Conservation (phyloP, 2,888 invertebrate species). For the Barypeithes pellucidus region DNA sequence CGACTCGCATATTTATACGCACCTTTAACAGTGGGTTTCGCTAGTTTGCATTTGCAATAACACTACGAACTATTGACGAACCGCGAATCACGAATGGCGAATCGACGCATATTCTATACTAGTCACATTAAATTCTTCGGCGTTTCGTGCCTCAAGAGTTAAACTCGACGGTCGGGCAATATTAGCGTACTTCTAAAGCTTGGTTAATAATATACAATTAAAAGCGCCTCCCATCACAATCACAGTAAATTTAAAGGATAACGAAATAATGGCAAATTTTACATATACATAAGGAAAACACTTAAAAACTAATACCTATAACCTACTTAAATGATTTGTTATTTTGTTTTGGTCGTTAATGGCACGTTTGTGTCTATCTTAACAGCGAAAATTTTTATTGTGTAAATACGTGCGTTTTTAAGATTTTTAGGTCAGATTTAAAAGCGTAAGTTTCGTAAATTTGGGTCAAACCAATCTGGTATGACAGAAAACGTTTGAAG, state of each 20-base stretch:
- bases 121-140: too few species aligned
- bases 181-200: too few species aligned
- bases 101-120: too few species aligned
- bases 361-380: conserved; percentile 20
- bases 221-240: too few species aligned
- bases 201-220: too few species aligned
- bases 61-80: too few species aligned
- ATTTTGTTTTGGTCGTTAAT: conserved; percentile 24
- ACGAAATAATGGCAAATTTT: conserved; percentile 12
- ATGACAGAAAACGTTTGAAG: conserved; percentile 28
- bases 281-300: conserved; percentile 8
- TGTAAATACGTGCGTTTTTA: conserved; percentile 35
- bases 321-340: conserved; percentile 39
- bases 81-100: too few species aligned
- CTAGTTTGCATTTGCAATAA: too few species aligned
- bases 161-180: too few species aligned
- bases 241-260: not conserved
- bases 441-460: conserved; percentile 13
- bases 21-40: too few species aligned
- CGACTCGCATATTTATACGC: too few species aligned
- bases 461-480: conserved; percentile 33
- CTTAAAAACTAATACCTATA: conserved; percentile 29
- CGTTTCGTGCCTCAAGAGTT: too few species aligned
- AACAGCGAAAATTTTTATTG: conserved; percentile 35
- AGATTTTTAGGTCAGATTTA: conserved; percentile 44